These are phyloP conservation scores for Loxodonta africana DNA, from an alignment of 2,113 vertebrate genomes.

Conservation along the genomic window DNA sequence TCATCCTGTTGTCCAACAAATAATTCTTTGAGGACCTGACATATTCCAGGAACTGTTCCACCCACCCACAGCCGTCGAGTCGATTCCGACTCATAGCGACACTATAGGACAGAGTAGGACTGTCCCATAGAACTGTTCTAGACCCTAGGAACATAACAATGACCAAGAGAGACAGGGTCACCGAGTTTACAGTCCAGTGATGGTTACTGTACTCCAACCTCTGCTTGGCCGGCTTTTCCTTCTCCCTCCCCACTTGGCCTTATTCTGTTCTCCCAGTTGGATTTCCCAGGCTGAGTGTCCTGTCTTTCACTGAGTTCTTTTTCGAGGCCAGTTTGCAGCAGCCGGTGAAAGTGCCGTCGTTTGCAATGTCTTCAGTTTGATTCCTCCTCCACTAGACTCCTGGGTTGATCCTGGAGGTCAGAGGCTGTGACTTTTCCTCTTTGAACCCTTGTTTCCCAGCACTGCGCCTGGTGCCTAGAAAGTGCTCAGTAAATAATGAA, in stretches of 20 bases:
- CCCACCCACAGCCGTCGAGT: too few species aligned
- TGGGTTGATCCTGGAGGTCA: not conserved
- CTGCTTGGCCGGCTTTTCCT: not conserved
- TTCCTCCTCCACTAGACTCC: not conserved
- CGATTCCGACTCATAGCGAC: too few species aligned
- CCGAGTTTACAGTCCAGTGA: not conserved
- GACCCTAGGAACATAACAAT: not conserved
- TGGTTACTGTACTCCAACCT: not conserved
- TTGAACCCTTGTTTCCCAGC: not conserved
- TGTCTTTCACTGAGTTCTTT: not conserved
- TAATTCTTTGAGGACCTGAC: not conserved
- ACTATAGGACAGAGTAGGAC: too few species aligned
- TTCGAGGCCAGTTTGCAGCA: not conserved
- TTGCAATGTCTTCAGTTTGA: not conserved
- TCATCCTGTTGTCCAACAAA: conserved; percentile 10
- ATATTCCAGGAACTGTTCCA: not conserved
- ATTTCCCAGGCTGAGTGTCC: not conserved
- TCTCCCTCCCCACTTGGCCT: not conserved
- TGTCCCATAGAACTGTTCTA: not conserved
- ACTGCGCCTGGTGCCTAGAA: not conserved
- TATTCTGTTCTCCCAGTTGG: not conserved
- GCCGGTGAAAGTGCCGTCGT: not conserved
- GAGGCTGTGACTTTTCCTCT: not conserved
- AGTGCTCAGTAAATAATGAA: not conserved
- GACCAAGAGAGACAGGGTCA: not conserved